Evolutionary conservation across 2,113 vertebrate species (phyloP), one percentile per base, ranked within the genome.

Genomic region (Dermatemys mawii): DNA sequence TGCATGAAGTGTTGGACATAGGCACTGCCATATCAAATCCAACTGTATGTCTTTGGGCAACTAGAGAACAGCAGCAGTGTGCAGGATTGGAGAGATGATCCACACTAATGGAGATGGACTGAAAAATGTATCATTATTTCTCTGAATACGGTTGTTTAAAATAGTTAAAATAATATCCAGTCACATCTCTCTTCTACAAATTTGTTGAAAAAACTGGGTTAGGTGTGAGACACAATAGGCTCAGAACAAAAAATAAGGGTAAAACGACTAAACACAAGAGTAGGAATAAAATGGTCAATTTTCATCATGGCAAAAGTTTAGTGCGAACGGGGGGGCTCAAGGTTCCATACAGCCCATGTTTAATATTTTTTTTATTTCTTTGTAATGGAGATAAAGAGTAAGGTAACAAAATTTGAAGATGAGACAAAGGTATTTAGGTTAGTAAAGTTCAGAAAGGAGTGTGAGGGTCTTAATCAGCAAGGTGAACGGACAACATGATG

Each of bases 151-250:
- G 8, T 41, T n/a, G 9, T 11, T 41, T 38, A 41, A 24, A 41
- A 73, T 38, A n/a, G 32, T 38, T 70, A 70, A 70, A 38, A n/a
- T 67, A 38, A 16, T 70, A 70, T n/a, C 63, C n/a, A 38, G n/a
- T 38, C n/a, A 35, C 19, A 21, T 21, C 13, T n/a, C 35, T 70
- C 35, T 10, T 70, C 19, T 17, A 38, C 21, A 35, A n/a, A 38
- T 29, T 35, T 70, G 63, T 70, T 17, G n/a, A 93, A 55, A 80
- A 55, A 91, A 7, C 32, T 82, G 26, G 2, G 29, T 70, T 48
- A 70, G 22, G 1, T 32, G 86, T 57, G 24, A 84, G 17, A 5
- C 2, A 0, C 0, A 0, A n/a, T 29, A 94, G 55, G 60, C 13
- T 76, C 17, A 5, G 75, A 32, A 48, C 17, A 38, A 1, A 60